phyloP scores from a whole-genome alignment of 1,140 invertebrate species.

The Drosophila carrolli region DNA sequence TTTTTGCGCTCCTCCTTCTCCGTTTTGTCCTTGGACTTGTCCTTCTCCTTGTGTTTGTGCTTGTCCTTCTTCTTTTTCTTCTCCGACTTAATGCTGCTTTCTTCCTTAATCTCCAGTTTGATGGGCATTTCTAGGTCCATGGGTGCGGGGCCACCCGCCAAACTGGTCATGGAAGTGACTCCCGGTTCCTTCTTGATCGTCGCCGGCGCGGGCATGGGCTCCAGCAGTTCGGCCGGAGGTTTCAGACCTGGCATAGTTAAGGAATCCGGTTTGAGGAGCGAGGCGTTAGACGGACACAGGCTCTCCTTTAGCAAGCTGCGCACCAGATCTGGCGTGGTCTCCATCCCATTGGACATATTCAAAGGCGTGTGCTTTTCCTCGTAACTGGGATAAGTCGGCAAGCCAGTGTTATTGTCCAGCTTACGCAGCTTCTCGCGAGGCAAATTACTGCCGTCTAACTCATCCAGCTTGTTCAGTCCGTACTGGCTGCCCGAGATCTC shows the following conservation, averaged over 20 bases:
- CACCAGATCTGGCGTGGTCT: conserved; percentile 83
- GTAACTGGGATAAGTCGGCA: conserved; percentile 45
- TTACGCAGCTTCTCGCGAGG: conserved; percentile 76
- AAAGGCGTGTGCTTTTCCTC: conserved; percentile 69
- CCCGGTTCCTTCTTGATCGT: conserved; percentile 59
- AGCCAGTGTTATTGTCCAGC: conserved; percentile 53
- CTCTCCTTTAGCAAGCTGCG: conserved; percentile 81
- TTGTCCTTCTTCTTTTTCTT: conserved; percentile 89
- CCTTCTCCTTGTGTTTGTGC: conserved; percentile 88
- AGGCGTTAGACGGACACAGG: conserved; percentile 64
- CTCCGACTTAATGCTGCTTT: conserved; percentile 57
- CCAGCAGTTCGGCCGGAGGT: conserved; percentile 72
- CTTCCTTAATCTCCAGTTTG: conserved; percentile 83
- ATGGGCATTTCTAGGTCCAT: conserved; percentile 56
- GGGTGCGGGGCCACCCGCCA: conserved; percentile 3
- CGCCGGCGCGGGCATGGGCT: conserved; percentile 54
- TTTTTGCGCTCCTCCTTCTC: conserved; percentile 87
- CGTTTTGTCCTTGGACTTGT: conserved; percentile 87
- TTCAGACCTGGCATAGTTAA: conserved; percentile 70
- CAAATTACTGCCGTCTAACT: conserved; percentile 57
- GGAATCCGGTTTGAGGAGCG: conserved; percentile 71
- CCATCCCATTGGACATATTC: conserved; percentile 77
- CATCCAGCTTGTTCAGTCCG: conserved; percentile 61
- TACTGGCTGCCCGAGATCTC: conserved; percentile 61
- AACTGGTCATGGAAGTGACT: conserved; percentile 9